Evolutionary conservation across 2,888 invertebrate genomes (phyloP).

Genomic region (Drosophila nr. perissopoda): DNA sequence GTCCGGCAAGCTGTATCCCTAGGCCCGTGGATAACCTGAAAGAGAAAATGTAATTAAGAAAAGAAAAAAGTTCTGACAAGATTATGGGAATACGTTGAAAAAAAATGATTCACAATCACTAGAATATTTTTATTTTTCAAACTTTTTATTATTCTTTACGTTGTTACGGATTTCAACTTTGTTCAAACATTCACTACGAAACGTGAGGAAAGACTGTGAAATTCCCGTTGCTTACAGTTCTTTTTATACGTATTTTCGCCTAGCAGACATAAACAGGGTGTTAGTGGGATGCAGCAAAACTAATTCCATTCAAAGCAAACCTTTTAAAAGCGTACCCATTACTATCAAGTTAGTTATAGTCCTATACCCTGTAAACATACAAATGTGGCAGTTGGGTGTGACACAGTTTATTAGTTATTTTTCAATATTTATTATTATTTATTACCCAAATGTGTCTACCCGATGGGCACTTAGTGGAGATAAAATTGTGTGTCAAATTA

Average conservation of each 20-base stretch:
- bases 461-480: neutral
- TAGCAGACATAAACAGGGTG: constrained; percentile 54
- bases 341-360: constrained; percentile 25
- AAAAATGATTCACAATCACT: constrained; percentile 1
- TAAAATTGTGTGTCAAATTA: neutral
- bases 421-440: neutral
- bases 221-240: constrained; percentile 13
- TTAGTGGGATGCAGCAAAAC: constrained; percentile 7
- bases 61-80: neutral
- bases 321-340: constrained; percentile 54
- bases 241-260: constrained; percentile 49
- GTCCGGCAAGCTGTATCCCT: neutral
- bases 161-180: neutral
- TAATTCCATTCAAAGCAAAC: constrained; percentile 9
- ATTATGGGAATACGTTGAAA: no score
- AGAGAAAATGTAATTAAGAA: neutral
- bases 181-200: constrained; percentile 19
- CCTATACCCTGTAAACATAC: constrained; percentile 8
- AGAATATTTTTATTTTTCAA: neutral
- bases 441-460: neutral
- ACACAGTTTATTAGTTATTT: neutral
- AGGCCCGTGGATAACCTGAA: neutral
- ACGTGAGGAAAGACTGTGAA: constrained; percentile 38
- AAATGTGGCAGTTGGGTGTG: neutral
- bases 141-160: neutral